Conservation (phyloP, 2,888 invertebrate genomes). For the Cataglyphis cursor region DNA sequence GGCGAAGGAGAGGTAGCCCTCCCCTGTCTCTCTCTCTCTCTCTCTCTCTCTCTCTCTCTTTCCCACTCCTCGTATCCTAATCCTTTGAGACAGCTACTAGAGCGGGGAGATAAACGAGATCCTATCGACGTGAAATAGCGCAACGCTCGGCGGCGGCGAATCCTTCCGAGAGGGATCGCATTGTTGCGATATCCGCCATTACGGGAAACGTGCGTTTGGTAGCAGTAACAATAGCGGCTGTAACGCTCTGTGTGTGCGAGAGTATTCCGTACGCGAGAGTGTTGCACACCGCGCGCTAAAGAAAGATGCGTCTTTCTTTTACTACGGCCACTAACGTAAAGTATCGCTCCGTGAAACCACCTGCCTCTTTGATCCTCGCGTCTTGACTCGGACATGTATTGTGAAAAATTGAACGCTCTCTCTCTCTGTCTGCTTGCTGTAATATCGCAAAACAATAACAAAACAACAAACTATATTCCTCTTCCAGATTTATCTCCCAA, state of each 20-base stretch:
- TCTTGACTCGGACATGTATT: neutral
- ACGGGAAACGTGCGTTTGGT: conserved; percentile 48
- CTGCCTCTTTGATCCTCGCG: neutral
- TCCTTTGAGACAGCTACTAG: conserved; percentile 50
- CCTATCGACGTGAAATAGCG: conserved; percentile 54
- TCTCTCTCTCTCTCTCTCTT: neutral
- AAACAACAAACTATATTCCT: neutral
- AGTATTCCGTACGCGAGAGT: neutral
- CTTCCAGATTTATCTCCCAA: neutral
- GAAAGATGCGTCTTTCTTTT: conserved; percentile 27
- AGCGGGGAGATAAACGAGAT: conserved; percentile 51
- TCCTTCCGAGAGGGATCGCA: conserved; percentile 43
- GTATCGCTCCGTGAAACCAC: neutral
- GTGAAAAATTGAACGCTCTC: neutral
- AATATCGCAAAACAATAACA: neutral
- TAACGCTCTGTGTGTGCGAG: neutral
- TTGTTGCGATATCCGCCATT: conserved; percentile 43
- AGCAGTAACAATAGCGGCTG: conserved; percentile 40
- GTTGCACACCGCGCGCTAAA: conserved; percentile 6
- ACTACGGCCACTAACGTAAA: neutral
- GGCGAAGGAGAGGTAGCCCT: conserved; percentile 42
- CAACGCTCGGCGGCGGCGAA: conserved; percentile 21
- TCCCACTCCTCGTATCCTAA: conserved; percentile 31
- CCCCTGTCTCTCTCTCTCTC: neutral
- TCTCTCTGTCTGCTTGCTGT: neutral